Base-by-base conservation (phyloP, 2,888 invertebrate genomes). In the Apocheima hispidaria region DNA sequence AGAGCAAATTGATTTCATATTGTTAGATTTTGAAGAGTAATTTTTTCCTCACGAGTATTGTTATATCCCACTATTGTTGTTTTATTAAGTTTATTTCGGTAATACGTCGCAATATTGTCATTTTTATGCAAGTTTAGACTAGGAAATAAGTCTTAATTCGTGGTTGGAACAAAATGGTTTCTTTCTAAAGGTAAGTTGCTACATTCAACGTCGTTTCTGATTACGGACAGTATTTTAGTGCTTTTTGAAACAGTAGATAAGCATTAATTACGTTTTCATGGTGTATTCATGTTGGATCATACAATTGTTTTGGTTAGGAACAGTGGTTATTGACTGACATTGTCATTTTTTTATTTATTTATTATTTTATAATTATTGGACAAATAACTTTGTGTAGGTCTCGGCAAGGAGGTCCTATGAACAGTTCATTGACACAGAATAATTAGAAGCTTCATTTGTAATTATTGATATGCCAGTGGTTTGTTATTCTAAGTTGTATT, bases 41-140 rank as follows among this genome's bases (percentile, higher is more conserved):
- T 63, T 62, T 68, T 63, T 68, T 63, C 59, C 49, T 56, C 65
- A 60, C 57, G 64, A 65, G 73, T 74, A 68, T 74, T 73, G 70
- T 68, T 66, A 62, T 62, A 64, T 65, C 55, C 62, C 61, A 63
- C 73, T 71, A 68, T 70, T 73, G 74, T 78, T 73, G 71, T 66
- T 68, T 63, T 66, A 74, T 70, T 73, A 71, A 67, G 78, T 79
- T 75, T 75, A 43, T 57, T 70, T 68, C 20, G 46, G 55, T 61
- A 21, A 72, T 66, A 69, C 71, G 70, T 73, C 76, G 75, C 81
- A 73, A 72, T 70, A 68, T 74, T 79, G 69, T 78, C 78, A 77
- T 82, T 84, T 74, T 75, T 66, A 74, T 80, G 76, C 74, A 77
- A 80, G 79, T 83, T 84, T 71, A 72, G 69, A 55, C 64, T 77